phyloP scores from a whole-genome alignment of 2,888 invertebrate genomes.

The Drosophila ezoana region DNA sequence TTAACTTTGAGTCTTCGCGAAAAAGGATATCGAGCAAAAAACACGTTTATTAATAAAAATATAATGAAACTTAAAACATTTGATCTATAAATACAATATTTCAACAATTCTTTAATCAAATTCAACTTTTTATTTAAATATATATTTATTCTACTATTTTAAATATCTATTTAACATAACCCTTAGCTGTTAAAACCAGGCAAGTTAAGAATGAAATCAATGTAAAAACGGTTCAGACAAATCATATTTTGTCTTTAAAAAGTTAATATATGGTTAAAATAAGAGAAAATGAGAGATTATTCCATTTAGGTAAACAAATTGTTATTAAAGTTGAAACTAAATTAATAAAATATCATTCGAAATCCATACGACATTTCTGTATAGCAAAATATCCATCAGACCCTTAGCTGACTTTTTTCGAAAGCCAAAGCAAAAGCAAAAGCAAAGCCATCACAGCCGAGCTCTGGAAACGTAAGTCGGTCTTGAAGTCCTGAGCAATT shows the following conservation, averaged over 20 bases:
- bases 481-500: slow-evolving; percentile 17
- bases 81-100: not conserved
- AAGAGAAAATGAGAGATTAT: too few species aligned
- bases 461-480: slow-evolving; percentile 16
- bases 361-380: too few species aligned
- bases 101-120: slow-evolving; percentile 4
- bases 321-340: too few species aligned
- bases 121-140: not conserved
- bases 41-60: slow-evolving; percentile 13
- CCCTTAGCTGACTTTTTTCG: too few species aligned
- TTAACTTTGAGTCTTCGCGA: not conserved
- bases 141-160: slow-evolving; percentile 1
- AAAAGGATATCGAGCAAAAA: slow-evolving; percentile 6
- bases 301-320: too few species aligned
- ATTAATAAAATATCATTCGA: too few species aligned
- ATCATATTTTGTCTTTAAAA: not conserved
- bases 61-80: not conserved
- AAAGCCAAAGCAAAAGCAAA: too few species aligned
- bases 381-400: too few species aligned
- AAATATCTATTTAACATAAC: slow-evolving; percentile 1
- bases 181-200: slow-evolving; percentile 5
- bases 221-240: slow-evolving; percentile 1
- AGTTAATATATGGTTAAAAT: too few species aligned
- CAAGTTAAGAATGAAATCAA: not conserved
- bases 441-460: slow-evolving; percentile 36